Evolutionary conservation across 2,797 vertebrate species (phyloP), one percentile per base, ranked within the genome.

Genomic region (Nyctalus aviator): DNA sequence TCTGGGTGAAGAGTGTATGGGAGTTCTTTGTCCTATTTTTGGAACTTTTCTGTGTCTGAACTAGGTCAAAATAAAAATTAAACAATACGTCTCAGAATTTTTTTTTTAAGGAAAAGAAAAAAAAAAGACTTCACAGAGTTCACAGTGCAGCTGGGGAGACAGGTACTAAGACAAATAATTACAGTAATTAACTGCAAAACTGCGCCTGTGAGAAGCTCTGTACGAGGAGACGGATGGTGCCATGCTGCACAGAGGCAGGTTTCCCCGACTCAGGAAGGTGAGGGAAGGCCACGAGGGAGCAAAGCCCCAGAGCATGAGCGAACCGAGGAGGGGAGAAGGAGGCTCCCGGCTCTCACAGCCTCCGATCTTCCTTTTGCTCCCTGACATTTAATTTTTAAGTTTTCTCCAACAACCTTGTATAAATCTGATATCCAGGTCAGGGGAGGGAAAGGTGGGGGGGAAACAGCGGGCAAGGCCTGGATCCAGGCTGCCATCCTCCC

Each of bases 61-160:
- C 50, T 78, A 92, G 59, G 85, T 96, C 85, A 94, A 82, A 93
- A 93, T 90, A 73, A 84, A 87, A 85, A 57, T 90, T 86, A 50
- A 72, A 41, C 82, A 91, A 4, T 37, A 90, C 87, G 84, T 46
- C 23, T 76, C 21, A 86, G 59, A 75, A 48, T 8, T 3, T 75
- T 13, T 37, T 46, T 20, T 35, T 27, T 44, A 5, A 7, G 6
- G 6, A 41, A 41, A 84, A 92, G n/a, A n/a, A 72, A 77, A 92
- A 48, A 20, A 23, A 72, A 84, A 77, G 72, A 76, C 48, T 85
- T 92, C 46, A 17, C 14, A 91, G 55, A 32, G 69, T 66, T 88
- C 10, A 50, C 11, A 15, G 41, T 20, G 55, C 73, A 83, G 66
- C 79, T n/a, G 86, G 5, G 73, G 53, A 91, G 48, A 44, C 72